Evolutionary conservation across 2,113 vertebrate genomes (phyloP).

Genomic region (Orycteropus afer): DNA sequence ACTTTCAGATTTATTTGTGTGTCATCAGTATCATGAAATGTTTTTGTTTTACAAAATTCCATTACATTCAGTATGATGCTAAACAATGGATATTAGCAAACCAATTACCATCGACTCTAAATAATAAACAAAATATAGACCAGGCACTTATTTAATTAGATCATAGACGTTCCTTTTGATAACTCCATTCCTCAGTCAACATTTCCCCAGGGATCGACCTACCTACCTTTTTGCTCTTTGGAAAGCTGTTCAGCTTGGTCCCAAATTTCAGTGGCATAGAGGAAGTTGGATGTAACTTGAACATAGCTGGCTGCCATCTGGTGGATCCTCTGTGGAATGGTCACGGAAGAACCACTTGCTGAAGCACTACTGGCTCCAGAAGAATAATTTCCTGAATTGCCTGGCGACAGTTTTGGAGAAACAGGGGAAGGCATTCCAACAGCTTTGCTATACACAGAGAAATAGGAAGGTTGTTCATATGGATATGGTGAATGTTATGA

Average conservation of each 20-base stretch:
- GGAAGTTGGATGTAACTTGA: slow-evolving; percentile 98
- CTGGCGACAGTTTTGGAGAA: slow-evolving; percentile 97
- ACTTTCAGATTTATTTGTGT: slow-evolving; percentile 37
- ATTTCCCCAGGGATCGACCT: neutral
- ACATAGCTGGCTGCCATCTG: slow-evolving; percentile 99
- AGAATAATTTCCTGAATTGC: slow-evolving; percentile 94
- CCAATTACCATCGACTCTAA: neutral
- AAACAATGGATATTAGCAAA: slow-evolving; percentile 38
- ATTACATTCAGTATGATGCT: neutral
- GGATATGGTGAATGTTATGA: neutral
- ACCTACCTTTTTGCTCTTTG: slow-evolving; percentile 98
- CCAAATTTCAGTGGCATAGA: slow-evolving; percentile 99
- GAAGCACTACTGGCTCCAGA: slow-evolving; percentile 91
- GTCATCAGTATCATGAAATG: neutral
- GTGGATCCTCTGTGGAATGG: slow-evolving; percentile 98
- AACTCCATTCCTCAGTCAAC: neutral
- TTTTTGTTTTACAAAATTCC: neutral
- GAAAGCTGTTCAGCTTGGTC: slow-evolving; percentile 98
- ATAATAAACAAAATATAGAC: slow-evolving; percentile 21
- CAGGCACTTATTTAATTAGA: neutral
- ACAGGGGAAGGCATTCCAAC: slow-evolving; percentile 98
- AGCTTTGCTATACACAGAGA: slow-evolving; percentile 90
- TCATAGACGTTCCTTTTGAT: slow-evolving; percentile 9
- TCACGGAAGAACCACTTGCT: slow-evolving; percentile 94
- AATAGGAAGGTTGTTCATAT: neutral